A percentile compares a stretch with the other conserved stretches of the same genome.
These are phyloP conservation scores for Siniperca chuatsi DNA, from an alignment of 2,113 vertebrate species.

Conservation along the genomic window DNA sequence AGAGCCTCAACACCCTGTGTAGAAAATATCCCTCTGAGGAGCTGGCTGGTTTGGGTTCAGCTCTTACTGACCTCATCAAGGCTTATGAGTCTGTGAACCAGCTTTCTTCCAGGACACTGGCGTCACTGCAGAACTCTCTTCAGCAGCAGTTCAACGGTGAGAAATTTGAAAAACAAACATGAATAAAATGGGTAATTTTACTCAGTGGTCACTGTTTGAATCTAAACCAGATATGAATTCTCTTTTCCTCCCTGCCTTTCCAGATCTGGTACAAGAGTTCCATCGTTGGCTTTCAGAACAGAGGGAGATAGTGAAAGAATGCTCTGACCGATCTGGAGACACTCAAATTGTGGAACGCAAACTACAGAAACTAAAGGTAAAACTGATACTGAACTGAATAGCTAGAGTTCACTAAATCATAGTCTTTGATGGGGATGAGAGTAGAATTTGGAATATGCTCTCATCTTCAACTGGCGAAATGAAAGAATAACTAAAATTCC, in stretches of 20 bases:
- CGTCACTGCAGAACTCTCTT: slow-evolving; percentile 89
- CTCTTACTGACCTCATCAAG: slow-evolving; percentile 90
- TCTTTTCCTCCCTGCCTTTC: not conserved
- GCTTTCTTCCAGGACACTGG: slow-evolving; percentile 88
- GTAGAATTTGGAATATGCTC: not conserved
- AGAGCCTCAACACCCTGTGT: slow-evolving; percentile 93
- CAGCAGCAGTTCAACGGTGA: slow-evolving; percentile 93
- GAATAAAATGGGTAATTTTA: not conserved
- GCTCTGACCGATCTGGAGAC: slow-evolving; percentile 92
- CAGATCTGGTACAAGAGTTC: slow-evolving; percentile 93
- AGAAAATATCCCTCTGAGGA: slow-evolving; percentile 93
- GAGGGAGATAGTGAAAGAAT: slow-evolving; percentile 89
- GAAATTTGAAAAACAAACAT: slow-evolving; percentile 23
- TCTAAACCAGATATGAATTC: not conserved
- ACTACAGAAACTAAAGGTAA: slow-evolving; percentile 92
- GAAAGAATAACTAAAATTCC: not conserved
- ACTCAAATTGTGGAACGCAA: slow-evolving; percentile 90
- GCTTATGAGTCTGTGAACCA: slow-evolving; percentile 93
- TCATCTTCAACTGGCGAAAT: slow-evolving; percentile 1
- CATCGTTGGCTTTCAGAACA: slow-evolving; percentile 91
- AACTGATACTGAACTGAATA: not conserved
- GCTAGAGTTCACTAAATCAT: not conserved
- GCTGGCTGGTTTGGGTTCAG: slow-evolving; percentile 88
- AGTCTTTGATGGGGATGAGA: not conserved
- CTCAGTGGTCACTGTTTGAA: not conserved